These are phyloP conservation scores for Perodicticus potto DNA, from an alignment of 2,797 vertebrate species.

Conservation along the genomic window DNA sequence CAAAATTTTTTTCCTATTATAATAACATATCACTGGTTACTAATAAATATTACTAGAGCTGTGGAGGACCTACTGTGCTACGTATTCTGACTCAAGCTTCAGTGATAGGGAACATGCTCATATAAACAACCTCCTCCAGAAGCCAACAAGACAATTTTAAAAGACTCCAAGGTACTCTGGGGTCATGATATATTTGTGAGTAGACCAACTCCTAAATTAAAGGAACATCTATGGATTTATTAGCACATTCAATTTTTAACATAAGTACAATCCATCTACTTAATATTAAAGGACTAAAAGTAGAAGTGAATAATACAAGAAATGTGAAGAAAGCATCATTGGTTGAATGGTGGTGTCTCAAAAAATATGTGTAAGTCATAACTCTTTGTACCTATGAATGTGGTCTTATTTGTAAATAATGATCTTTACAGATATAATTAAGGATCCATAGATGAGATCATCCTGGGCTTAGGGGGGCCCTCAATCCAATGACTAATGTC, in stretches of 20 bases:
- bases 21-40: not conserved
- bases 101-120: not conserved
- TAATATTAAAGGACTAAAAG: conserved; percentile 5
- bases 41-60: not conserved
- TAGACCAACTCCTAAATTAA: not conserved
- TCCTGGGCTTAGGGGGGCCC: not conserved
- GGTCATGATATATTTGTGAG: not conserved
- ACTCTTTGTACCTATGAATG: not conserved
- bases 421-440: not conserved
- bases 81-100: not conserved
- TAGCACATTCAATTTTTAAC: not conserved
- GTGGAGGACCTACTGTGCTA: not conserved
- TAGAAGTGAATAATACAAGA: not conserved
- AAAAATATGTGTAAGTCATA: not conserved
- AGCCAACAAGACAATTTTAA: not conserved
- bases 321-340: not conserved
- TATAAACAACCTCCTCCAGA: not conserved
- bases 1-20: not conserved
- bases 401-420: not conserved
- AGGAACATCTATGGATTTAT: not conserved
- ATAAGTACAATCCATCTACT: not conserved
- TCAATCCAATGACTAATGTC: not conserved
- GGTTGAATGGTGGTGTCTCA: not conserved
- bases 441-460: not conserved
- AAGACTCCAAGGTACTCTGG: not conserved